Evolutionary conservation across 2,113 vertebrate genomes (phyloP), one percentile per base, ranked within the genome.

Genomic region (Mellivora capensis): DNA sequence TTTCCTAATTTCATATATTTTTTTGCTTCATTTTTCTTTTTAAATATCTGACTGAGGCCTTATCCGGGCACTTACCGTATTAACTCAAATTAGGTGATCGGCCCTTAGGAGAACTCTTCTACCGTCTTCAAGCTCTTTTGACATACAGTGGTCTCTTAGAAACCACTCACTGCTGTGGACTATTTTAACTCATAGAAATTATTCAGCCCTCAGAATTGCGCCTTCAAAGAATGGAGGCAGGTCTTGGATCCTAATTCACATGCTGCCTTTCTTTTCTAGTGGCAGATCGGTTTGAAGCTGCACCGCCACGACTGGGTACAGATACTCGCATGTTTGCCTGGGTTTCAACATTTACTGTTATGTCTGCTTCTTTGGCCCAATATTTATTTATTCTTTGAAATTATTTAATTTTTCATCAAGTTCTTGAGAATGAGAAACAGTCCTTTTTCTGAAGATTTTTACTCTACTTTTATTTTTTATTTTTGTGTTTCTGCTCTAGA

Each of bases 121-220:
- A 61, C 61, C 20, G 44, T 93, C 91, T 96, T 97, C 62, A 20
- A 54, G 89, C 93, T 95, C 86, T 82, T 87, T 79, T 54, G 18
- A 59, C 86, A 54, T 83, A 37, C 15, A 61, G 10, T 87, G 31
- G 34, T 93, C 67, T 62, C 52, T 80, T 93, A 87, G 72, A 87
- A 95, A 49, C 13, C 39, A 82, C 18, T 93, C 67, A 31, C 11
- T 77, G 31, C 72, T 3, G 0, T 76, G 62, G 57, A 77, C 54
- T 54, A 47, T 59, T 92, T 96, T 62, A 64, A 90, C 64, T 88
- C 49, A 8, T 10, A 83, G 29, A 94, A 95, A 87, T 57, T 42
- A 69, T 12, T 87, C 90, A 90, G 54, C 71, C 17, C 49, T 77
- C 34, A 92, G 17, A 92, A 80, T 67, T 90, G 10, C 8, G 79